phyloP scores from a whole-genome alignment of 2,113 vertebrate genomes.

The Lontra canadensis region DNA sequence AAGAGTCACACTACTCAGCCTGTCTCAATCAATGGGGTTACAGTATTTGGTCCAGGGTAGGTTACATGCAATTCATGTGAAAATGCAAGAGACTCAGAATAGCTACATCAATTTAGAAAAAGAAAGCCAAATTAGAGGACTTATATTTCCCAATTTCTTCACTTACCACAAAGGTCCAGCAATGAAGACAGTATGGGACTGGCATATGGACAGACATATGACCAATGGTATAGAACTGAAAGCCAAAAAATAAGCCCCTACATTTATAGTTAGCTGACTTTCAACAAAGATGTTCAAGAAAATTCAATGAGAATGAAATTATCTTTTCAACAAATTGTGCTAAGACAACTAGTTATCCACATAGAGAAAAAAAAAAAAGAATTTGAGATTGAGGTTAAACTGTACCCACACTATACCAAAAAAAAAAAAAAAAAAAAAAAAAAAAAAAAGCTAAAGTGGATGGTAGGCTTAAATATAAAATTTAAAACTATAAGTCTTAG shows the following conservation, averaged over 20 bases:
- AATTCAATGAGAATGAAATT: neutral
- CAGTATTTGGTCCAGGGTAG: neutral
- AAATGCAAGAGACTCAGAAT: neutral
- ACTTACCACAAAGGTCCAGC: neutral
- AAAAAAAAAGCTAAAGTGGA: neutral
- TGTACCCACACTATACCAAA: neutral
- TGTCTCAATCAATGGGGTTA: neutral
- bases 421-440: neutral
- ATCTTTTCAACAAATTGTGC: neutral
- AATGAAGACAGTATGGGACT: neutral
- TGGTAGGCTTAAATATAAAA: neutral
- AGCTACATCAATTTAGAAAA: neutral
- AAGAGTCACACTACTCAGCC: neutral
- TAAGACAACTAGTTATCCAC: neutral
- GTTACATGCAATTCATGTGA: neutral
- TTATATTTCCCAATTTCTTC: neutral
- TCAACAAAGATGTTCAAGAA: neutral
- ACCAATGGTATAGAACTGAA: neutral
- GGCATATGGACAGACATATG: neutral
- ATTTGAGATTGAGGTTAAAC: neutral
- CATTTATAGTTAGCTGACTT: neutral
- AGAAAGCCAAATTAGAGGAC: neutral
- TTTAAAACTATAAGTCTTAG: neutral
- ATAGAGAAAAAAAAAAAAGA: neutral
- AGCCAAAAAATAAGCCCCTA: neutral